These are phyloP conservation scores for Lophura nycthemera DNA, from an alignment of 2,113 vertebrate genomes.

Conservation along the genomic window DNA sequence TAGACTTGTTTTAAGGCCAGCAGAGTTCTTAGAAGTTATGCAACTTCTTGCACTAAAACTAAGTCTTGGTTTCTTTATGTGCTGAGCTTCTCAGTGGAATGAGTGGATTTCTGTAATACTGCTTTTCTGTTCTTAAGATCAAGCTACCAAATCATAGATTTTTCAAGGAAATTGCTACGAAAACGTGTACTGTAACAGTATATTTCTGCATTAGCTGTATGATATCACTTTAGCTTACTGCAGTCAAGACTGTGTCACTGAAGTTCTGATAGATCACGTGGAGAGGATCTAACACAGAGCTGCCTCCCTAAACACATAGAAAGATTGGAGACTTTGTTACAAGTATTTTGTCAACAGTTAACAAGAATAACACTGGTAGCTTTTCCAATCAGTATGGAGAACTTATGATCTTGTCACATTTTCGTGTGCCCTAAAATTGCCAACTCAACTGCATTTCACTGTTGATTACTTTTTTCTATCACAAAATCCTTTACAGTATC, in stretches of 20 bases:
- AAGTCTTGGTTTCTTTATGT: background rate
- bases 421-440: conserved; percentile 15
- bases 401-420: background rate
- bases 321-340: background rate
- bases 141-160: background rate
- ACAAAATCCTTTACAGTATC: conserved; percentile 38
- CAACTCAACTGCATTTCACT: conserved; percentile 48
- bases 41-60: background rate
- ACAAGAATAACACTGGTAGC: background rate
- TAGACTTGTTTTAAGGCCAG: background rate
- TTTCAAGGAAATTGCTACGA: background rate
- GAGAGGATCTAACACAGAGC: background rate
- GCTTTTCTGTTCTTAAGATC: background rate
- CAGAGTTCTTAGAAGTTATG: background rate
- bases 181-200: background rate
- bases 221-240: background rate
- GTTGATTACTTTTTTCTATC: conserved; percentile 48
- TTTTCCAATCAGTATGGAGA: conserved; percentile 9
- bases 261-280: background rate
- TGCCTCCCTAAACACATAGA: background rate
- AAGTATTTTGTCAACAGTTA: conserved; percentile 8
- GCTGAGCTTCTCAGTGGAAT: background rate
- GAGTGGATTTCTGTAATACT: background rate
- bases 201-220: background rate
- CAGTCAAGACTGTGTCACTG: background rate